Percentiles rank a stretch among this genome's conserved stretches.
Evolutionary conservation across 2,888 invertebrate species (phyloP).

Genomic region (Drosophila diplacantha): DNA sequence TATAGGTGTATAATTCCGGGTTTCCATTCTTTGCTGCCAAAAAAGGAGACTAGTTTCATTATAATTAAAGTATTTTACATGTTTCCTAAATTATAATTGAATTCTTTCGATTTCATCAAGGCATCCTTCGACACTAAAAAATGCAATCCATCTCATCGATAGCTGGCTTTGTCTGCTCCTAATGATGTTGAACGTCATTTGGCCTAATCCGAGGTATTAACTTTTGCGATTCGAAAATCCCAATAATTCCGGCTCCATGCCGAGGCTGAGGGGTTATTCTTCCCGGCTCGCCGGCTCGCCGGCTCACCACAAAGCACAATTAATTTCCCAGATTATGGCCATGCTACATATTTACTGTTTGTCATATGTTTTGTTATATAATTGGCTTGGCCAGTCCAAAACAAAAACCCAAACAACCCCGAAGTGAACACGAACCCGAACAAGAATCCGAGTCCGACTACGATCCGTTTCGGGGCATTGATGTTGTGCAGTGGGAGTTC

Average conservation of each 20-base stretch:
- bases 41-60: no score
- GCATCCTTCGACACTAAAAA: not conserved
- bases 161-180: not conserved
- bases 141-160: constrained; percentile 1
- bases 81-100: not conserved
- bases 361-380: constrained; percentile 69
- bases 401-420: constrained; percentile 35
- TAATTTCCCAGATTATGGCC: constrained; percentile 58
- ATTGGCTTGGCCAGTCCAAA: constrained; percentile 55
- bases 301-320: constrained; percentile 64
- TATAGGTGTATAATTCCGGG: not conserved
- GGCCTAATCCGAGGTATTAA: constrained; percentile 35
- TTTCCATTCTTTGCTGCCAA: no score
- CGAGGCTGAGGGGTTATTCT: constrained; percentile 26
- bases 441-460: not conserved
- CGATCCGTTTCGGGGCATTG: constrained; percentile 39
- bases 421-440: not conserved
- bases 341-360: constrained; percentile 35
- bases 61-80: not conserved
- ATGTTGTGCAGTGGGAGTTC: constrained; percentile 30
- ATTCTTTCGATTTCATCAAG: not conserved
- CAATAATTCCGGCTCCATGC: constrained; percentile 11
- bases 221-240: constrained; percentile 39
- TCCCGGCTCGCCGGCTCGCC: constrained; percentile 52
- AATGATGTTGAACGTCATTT: constrained; percentile 15